These are phyloP conservation scores for Cladopsammia gracilis DNA, from an alignment of 64 coral and sea anemone genomes.

Conservation along the genomic window DNA sequence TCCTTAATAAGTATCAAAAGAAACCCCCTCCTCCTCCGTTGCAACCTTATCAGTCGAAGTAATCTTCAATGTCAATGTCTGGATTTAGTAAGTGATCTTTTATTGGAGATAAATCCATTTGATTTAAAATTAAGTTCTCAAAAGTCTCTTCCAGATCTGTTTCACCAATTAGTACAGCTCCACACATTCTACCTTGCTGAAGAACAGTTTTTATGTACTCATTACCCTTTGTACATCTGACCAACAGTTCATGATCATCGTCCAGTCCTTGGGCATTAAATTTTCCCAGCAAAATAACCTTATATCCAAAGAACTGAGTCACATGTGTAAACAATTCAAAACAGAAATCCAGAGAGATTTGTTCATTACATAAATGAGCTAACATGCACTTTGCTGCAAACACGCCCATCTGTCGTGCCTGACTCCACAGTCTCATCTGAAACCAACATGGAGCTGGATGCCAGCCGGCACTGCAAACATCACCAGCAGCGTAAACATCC, in stretches of 20 bases:
- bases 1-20: no score
- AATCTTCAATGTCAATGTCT: conserved; percentile 94
- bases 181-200: conserved; percentile 80
- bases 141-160: conserved; percentile 98
- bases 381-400: conserved; percentile 94
- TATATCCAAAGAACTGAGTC: conserved; percentile 97
- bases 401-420: conserved; percentile 93
- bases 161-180: conserved; percentile 95
- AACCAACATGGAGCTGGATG: conserved; percentile 89
- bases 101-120: conserved; percentile 88
- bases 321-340: conserved; percentile 97
- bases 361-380: conserved; percentile 60
- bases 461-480: conserved; percentile 87
- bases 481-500: conserved; percentile 92
- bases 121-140: conserved; percentile 98
- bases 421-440: conserved; percentile 98
- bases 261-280: conserved; percentile 87
- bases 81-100: conserved; percentile 90
- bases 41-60: conserved; percentile 77
- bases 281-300: conserved; percentile 90
- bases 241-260: conserved; percentile 76
- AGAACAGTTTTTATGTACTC: conserved; percentile 97
- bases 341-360: conserved; percentile 88
- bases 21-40: no score
- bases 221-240: conserved; percentile 79